A percentile compares a stretch with the other conserved stretches of the same genome.
These are phyloP conservation scores for Pseudotriccus pelzelni DNA, from an alignment of 2,797 vertebrate species.

Conservation along the genomic window DNA sequence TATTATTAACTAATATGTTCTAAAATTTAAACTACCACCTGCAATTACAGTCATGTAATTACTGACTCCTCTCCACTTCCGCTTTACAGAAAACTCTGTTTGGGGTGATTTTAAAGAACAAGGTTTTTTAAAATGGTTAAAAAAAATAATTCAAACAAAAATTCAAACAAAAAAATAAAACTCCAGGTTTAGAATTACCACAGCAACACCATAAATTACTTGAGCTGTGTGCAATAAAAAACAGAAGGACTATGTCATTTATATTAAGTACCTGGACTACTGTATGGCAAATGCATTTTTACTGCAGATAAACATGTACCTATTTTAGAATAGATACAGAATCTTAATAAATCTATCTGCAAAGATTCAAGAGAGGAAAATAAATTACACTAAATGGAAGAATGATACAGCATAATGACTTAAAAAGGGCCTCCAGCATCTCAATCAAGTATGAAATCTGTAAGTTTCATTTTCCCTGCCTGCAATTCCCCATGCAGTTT, in stretches of 20 bases:
- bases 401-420: neutral
- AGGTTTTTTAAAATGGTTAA: neutral
- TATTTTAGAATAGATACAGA: neutral
- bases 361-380: neutral
- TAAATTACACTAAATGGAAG: slow-evolving; percentile 29
- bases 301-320: neutral
- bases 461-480: slow-evolving; percentile 3
- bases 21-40: neutral
- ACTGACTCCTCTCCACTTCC: neutral
- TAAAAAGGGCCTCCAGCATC: slow-evolving; percentile 13
- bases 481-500: neutral
- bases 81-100: neutral
- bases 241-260: neutral
- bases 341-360: neutral
- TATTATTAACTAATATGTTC: neutral
- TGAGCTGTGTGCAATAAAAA: neutral
- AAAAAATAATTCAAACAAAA: neutral
- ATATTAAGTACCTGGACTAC: neutral
- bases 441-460: neutral
- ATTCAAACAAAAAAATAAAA: neutral
- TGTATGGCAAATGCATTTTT: slow-evolving; percentile 3
- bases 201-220: neutral
- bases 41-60: neutral
- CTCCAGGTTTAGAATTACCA: neutral
- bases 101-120: neutral